phyloP scores from a whole-genome alignment of 2,797 vertebrate genomes.

The Danio kyathit region DNA sequence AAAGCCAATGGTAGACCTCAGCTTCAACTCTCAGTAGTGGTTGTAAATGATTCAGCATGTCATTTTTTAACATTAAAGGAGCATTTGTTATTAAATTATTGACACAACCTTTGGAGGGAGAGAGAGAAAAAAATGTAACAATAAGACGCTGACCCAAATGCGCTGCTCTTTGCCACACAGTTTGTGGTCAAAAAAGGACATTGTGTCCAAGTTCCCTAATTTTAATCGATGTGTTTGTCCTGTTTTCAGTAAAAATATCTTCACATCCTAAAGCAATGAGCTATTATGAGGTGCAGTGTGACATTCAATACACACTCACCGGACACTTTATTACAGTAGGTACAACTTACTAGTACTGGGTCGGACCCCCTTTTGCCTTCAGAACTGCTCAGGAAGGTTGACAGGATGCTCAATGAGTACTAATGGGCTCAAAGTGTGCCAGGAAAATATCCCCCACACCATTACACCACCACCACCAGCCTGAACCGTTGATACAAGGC shows the following conservation, averaged over 20 bases:
- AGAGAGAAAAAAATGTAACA: neutral
- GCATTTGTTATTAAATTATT: slow-evolving; percentile 28
- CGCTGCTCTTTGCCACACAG: neutral
- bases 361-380: no score
- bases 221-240: neutral
- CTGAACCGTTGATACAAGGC: no score
- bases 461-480: no score
- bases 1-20: neutral
- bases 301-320: neutral
- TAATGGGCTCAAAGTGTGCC: no score
- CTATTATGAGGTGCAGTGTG: neutral
- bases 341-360: no score
- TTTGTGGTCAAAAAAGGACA: neutral
- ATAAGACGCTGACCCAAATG: slow-evolving; percentile 2
- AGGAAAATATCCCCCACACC: no score
- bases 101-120: neutral
- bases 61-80: neutral
- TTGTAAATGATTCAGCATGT: slow-evolving; percentile 7
- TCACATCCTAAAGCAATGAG: slow-evolving; percentile 1
- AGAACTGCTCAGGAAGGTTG: no score
- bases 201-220: neutral
- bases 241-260: neutral
- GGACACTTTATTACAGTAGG: no score
- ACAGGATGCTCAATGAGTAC: no score
- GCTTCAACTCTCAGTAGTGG: neutral